phyloP scores from a whole-genome alignment of 2,113 vertebrate genomes.

The Jacana jacana region DNA sequence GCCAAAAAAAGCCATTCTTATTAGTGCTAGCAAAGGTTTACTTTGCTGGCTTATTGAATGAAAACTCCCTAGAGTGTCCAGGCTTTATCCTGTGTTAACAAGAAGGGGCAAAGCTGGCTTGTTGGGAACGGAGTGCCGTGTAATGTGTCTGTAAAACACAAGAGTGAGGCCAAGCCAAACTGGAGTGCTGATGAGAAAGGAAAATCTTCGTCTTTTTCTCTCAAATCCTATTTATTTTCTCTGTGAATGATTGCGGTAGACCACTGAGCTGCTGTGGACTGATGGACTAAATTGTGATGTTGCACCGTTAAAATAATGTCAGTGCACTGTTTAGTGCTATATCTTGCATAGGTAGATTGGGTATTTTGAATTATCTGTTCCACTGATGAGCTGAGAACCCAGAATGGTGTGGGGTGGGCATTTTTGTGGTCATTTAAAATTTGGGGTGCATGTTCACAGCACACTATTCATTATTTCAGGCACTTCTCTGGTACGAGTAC shows the following conservation, averaged over 20 bases:
- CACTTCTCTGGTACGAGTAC: neutral
- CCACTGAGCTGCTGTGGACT: neutral
- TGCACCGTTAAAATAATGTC: neutral
- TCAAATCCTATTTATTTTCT: conserved; percentile 49
- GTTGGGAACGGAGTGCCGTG: neutral
- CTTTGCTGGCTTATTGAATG: conserved; percentile 55
- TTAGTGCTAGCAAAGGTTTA: conserved; percentile 36
- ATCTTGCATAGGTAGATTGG: neutral
- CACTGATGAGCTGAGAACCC: neutral
- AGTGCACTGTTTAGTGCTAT: neutral
- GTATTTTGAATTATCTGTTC: neutral
- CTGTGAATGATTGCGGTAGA: conserved; percentile 15
- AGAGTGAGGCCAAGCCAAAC: neutral
- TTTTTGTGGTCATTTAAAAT: neutral
- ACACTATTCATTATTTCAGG: neutral
- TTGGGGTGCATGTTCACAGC: neutral
- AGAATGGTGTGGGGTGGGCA: neutral
- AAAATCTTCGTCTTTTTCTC: neutral
- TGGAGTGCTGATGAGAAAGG: neutral
- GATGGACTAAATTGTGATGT: neutral
- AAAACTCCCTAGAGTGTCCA: conserved; percentile 53
- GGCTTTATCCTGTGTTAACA: conserved; percentile 55
- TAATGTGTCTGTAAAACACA: neutral
- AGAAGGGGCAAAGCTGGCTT: conserved; percentile 16
- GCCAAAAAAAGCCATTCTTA: conserved; percentile 57